A percentile compares a stretch with the other conserved stretches of the same genome.
phyloP scores from a whole-genome alignment of 2,113 vertebrate genomes.

The Actenoides hombroni region DNA sequence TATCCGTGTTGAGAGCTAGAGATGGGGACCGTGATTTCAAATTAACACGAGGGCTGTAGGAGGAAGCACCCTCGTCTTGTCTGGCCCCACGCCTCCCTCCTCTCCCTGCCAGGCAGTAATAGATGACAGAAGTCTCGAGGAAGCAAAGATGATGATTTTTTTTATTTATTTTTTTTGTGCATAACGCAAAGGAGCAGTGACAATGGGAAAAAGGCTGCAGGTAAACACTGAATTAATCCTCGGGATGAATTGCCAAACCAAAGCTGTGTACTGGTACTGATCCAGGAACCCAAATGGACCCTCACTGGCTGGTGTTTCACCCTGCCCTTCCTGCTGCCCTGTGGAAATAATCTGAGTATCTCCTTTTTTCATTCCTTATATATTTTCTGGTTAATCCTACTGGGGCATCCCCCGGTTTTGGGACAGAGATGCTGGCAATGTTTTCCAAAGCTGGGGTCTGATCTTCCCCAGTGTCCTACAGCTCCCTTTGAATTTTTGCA shows the following conservation, averaged over 20 bases:
- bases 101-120: background rate
- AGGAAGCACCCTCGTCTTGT: background rate
- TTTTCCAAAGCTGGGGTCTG: background rate
- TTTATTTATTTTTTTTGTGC: background rate
- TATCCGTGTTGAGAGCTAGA: background rate
- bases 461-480: rapidly evolving
- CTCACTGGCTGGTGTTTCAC: rapidly evolving
- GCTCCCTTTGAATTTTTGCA: rapidly evolving
- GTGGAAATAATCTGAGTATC: rapidly evolving
- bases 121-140: background rate
- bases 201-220: background rate
- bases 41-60: background rate
- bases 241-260: background rate
- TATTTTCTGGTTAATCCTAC: background rate
- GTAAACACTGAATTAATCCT: background rate
- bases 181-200: background rate
- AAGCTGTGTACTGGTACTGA: background rate
- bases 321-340: background rate
- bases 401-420: background rate
- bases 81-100: background rate
- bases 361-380: background rate
- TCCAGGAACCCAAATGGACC: background rate
- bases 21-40: background rate
- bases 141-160: background rate
- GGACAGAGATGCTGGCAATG: background rate